Base-by-base conservation (phyloP, 2,888 invertebrate species). In the Rotaria magnacalcarata region DNA sequence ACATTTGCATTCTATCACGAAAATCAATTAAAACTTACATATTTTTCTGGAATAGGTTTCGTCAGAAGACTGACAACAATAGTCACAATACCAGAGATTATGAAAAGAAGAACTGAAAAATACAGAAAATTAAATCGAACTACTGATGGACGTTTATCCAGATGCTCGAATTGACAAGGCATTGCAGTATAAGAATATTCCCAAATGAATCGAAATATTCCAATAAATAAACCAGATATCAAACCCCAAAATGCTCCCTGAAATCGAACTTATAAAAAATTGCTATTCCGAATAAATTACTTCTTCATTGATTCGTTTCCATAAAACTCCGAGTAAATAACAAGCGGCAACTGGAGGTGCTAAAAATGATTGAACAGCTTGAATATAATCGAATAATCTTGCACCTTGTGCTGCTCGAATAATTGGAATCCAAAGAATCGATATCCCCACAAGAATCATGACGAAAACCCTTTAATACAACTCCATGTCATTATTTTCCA, bases 221-320 rank as follows among this genome's bases (percentile, higher is more conserved):
- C 92, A 27, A 92, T 89, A n/a, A 90, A 89, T 34, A 93, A 89
- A 0, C 93, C 93, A 21, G 91, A 88, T 91, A 93, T 92, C 56
- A 93, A 89, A 10, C 92, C 92, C 92, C 92, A 92, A 89, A 93
- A 93, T 0, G 93, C 93, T 10, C 93, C 93, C 92, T 93, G 34
- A 34, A 34, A 34, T 34, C 34, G 34, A 34, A 34, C 1, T 34
- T 34, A 34, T 34, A 34, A 34, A 34, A 34, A 34, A 34, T 34
- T 34, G 1, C 34, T 34, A 34, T 34, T 34, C 34, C 2, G 50
- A 50, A 50, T 50, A 11, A 50, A 34, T 43, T 88, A 92, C 93
- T 89, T 90, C 88, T 89, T 93, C 93, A 88, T 92, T 93, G 54
- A 91, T 91, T 85, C 92, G 88, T 84, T 90, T 89, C 90, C 91